phyloP scores from a whole-genome alignment of 1,140 invertebrate genomes.

The Plectrocnemia conspersa region DNA sequence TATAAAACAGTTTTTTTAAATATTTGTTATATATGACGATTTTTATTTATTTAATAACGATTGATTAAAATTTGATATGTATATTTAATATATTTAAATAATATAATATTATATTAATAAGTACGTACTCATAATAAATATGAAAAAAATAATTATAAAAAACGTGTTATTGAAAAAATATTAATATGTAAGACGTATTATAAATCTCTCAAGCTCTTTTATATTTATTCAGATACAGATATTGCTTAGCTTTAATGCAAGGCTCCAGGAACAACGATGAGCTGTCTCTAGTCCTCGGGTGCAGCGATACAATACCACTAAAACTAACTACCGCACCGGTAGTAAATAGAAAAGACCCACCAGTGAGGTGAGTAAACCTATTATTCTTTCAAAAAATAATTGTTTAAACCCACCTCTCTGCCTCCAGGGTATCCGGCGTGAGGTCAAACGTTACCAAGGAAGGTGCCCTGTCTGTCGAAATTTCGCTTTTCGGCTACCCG shows the following conservation, averaged over 20 bases:
- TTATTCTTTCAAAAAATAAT: no score
- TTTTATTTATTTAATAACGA: no score
- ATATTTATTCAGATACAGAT: conserved; percentile 41
- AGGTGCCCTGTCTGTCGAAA: conserved; percentile 45
- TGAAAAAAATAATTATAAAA: no score
- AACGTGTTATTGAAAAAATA: no score
- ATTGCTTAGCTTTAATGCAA: conserved; percentile 48
- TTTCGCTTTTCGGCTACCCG: conserved; percentile 45
- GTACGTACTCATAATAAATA: no score
- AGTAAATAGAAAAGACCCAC: conserved; percentile 24
- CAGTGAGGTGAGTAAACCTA: no score
- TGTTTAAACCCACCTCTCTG: conserved; percentile 11
- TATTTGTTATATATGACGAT: no score
- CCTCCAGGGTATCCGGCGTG: conserved; percentile 49
- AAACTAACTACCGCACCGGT: conserved; percentile 10
- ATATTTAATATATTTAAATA: no score
- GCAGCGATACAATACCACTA: conserved; percentile 49
- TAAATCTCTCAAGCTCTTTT: no score
- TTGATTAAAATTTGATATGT: no score
- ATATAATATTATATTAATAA: no score
- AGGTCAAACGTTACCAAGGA: conserved; percentile 48
- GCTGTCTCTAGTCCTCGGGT: conserved; percentile 47
- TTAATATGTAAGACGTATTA: neutral
- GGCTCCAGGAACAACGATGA: conserved; percentile 43
- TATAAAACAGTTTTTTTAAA: no score